Conservation (phyloP, 2,113 vertebrate species). For the Hoplias malabaricus region DNA sequence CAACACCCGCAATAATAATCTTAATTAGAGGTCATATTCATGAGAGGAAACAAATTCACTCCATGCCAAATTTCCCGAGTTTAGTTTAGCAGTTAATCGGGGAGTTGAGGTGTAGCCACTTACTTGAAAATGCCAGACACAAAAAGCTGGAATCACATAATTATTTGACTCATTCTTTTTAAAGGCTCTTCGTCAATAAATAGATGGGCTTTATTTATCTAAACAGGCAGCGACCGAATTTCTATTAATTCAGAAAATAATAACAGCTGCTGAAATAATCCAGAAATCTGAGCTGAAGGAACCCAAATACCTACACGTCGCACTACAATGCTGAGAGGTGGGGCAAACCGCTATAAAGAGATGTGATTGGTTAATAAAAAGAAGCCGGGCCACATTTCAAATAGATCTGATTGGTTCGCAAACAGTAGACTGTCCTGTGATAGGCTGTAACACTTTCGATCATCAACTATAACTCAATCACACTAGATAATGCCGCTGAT, state of each 20-base stretch:
- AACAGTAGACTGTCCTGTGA: not conserved
- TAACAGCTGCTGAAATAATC: not conserved
- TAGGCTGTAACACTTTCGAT: not conserved
- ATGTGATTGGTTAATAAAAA: not conserved
- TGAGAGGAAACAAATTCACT: no score
- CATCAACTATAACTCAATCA: not conserved
- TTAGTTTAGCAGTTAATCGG: no score
- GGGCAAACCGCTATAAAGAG: not conserved
- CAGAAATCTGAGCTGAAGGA: not conserved
- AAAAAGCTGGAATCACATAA: not conserved
- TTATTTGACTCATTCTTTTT: not conserved
- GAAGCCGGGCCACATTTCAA: not conserved
- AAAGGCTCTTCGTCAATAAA: not conserved
- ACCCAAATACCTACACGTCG: slow-evolving; percentile 1
- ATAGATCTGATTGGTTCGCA: not conserved
- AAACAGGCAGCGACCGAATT: not conserved
- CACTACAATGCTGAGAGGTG: not conserved
- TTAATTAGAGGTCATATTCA: no score
- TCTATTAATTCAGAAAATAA: not conserved
- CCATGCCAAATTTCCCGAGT: no score
- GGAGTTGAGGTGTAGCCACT: not conserved
- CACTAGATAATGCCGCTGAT: not conserved
- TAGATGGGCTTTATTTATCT: not conserved
- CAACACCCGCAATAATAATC: no score
- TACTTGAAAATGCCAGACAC: slow-evolving; percentile 1